Evolutionary conservation across 1,140 invertebrate genomes (phyloP).

Genomic region (Drosophila punjabiensis): DNA sequence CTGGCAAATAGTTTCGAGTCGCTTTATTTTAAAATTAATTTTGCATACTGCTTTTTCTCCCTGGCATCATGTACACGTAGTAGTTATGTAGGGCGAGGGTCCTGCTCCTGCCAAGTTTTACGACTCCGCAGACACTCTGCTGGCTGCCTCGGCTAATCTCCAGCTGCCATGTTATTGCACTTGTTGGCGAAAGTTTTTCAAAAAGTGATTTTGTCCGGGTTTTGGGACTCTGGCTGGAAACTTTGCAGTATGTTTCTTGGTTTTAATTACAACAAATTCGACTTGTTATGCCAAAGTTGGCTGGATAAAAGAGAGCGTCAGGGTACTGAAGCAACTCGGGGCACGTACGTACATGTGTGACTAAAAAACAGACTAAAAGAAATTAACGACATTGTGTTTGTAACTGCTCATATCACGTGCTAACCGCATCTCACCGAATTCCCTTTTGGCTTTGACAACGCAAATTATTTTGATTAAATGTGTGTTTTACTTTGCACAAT

Average conservation of each 20-base stretch:
- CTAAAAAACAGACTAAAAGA: constrained; percentile 75
- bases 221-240: constrained; percentile 37
- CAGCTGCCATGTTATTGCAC: constrained; percentile 82
- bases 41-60: constrained; percentile 50
- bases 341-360: constrained; percentile 62
- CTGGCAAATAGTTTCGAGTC: constrained; percentile 68
- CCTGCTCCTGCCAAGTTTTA: constrained; percentile 59
- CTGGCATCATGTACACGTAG: constrained; percentile 18
- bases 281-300: constrained; percentile 75
- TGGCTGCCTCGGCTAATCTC: constrained; percentile 74
- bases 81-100: constrained; percentile 32
- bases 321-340: constrained; percentile 4
- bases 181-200: constrained; percentile 79
- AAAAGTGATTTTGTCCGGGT: constrained; percentile 77
- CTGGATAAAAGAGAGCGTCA: neutral
- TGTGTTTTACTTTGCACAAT: constrained; percentile 80
- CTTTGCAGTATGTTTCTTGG: constrained; percentile 77
- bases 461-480: constrained; percentile 56
- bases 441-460: constrained; percentile 51
- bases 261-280: constrained; percentile 82
- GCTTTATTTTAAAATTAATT: constrained; percentile 80
- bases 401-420: constrained; percentile 75
- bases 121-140: constrained; percentile 63
- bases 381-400: constrained; percentile 75
- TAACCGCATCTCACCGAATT: constrained; percentile 67